These are phyloP conservation scores for Phalacrocorax carbo DNA, from an alignment of 2,113 vertebrate genomes.

Conservation along the genomic window DNA sequence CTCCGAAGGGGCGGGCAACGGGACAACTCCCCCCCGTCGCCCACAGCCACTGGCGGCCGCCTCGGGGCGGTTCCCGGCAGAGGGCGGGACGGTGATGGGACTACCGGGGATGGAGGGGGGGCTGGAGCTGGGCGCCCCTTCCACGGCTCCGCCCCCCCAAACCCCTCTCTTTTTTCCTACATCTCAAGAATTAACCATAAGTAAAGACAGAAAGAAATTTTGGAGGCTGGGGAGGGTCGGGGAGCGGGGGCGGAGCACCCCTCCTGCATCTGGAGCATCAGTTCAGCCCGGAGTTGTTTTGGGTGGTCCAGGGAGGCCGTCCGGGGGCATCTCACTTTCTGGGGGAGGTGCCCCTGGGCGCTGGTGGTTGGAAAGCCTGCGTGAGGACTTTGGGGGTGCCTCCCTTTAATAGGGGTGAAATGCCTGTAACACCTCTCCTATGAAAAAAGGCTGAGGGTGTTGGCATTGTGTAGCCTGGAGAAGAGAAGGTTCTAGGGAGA, in stretches of 20 bases:
- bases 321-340: too few species aligned
- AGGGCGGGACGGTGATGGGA: background rate
- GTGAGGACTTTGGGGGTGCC: accelerated
- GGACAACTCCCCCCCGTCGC: too few species aligned
- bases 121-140: accelerated
- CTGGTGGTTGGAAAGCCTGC: background rate
- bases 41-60: too few species aligned
- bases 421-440: background rate
- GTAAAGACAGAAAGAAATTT: background rate
- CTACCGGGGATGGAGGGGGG: accelerated
- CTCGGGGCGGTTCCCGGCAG: background rate
- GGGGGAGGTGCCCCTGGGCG: background rate
- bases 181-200: background rate
- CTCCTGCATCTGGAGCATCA: background rate
- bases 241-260: background rate
- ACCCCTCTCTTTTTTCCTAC: too few species aligned
- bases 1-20: too few species aligned
- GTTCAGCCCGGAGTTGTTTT: accelerated
- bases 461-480: background rate
- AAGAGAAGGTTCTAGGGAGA: background rate
- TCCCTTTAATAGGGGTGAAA: background rate
- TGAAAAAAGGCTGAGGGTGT: background rate
- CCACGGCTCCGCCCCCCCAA: background rate
- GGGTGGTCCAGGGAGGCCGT: background rate
- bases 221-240: background rate